Conservation (phyloP, 2,888 invertebrate genomes). For the Sinhomidia bicolor region DNA sequence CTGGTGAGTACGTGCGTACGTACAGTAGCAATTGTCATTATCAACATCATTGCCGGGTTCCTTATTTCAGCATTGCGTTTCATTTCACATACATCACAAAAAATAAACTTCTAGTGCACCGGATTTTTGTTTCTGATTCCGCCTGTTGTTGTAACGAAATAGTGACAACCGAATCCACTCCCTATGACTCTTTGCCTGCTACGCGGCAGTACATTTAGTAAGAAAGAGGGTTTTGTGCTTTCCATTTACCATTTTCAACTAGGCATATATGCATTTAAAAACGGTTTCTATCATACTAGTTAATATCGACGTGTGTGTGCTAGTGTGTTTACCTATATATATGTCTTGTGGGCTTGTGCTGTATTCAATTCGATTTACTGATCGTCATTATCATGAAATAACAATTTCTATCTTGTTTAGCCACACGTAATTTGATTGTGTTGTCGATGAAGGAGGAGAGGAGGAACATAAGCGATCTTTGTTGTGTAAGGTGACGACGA, state of each 20-base stretch:
- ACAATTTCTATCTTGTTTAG: slow-evolving; percentile 6
- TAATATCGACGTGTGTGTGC: not conserved
- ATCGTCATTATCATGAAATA: not conserved
- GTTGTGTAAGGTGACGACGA: slow-evolving; percentile 19
- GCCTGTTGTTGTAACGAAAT: not conserved
- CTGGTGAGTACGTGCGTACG: too few relatives aligned
- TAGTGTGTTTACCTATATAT: not conserved
- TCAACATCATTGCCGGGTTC: not conserved
- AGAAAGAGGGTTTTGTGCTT: slow-evolving; percentile 27
- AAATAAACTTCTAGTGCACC: too few relatives aligned
- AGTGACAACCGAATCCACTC: too few relatives aligned
- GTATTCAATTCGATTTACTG: not conserved
- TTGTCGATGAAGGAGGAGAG: not conserved
- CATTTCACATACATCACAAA: not conserved
- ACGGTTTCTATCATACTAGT: not conserved
- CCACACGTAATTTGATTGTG: slow-evolving; percentile 22
- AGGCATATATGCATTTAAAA: not conserved
- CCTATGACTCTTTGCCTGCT: too few relatives aligned
- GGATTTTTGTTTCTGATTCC: too few relatives aligned
- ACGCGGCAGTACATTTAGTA: not conserved
- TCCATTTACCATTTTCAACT: not conserved
- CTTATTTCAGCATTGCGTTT: not conserved
- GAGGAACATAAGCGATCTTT: slow-evolving; percentile 18
- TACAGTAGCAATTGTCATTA: not conserved
- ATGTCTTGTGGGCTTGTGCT: not conserved